A percentile compares a stretch with the other conserved stretches of the same genome.
phyloP scores from a whole-genome alignment of 1,140 invertebrate genomes.

The Drosophila bocqueti region DNA sequence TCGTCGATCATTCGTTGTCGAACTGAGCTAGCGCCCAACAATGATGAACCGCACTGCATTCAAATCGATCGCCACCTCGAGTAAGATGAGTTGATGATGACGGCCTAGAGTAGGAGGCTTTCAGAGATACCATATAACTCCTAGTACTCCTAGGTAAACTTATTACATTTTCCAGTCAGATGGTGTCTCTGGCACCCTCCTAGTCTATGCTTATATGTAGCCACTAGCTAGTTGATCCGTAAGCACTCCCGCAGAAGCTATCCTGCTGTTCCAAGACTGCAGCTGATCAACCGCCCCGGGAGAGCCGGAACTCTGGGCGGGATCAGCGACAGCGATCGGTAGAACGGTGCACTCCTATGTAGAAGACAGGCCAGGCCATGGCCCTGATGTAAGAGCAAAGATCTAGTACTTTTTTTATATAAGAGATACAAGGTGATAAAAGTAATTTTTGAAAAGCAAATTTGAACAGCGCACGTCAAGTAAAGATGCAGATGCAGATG shows the following conservation, averaged over 20 bases:
- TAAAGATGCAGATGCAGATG: slow-evolving; percentile 26
- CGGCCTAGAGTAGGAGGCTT: background rate
- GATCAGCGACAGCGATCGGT: slow-evolving; percentile 3
- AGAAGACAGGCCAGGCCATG: slow-evolving; percentile 30
- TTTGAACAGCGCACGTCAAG: slow-evolving; percentile 38
- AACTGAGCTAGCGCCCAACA: slow-evolving; percentile 45
- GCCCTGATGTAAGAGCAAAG: slow-evolving; percentile 22
- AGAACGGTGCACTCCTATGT: slow-evolving; percentile 38
- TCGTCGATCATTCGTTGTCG: slow-evolving; percentile 42
- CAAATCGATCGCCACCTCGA: slow-evolving; percentile 77
- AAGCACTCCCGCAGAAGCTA: slow-evolving; percentile 32
- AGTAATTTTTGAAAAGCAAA: slow-evolving; percentile 47
- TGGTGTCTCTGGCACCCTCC: background rate
- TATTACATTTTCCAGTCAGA: background rate
- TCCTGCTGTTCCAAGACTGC: slow-evolving; percentile 44
- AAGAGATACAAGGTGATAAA: slow-evolving; percentile 60
- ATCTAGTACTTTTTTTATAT: slow-evolving; percentile 53
- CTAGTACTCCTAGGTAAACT: background rate
- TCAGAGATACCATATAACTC: background rate
- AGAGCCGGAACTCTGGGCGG: slow-evolving; percentile 4
- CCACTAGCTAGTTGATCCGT: slow-evolving; percentile 41
- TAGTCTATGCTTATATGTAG: background rate
- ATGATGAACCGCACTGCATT: slow-evolving; percentile 72
- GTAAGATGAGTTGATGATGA: slow-evolving; percentile 20
- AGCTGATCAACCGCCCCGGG: slow-evolving; percentile 8